Evolutionary conservation across 2,888 invertebrate species (phyloP).

Genomic region (Lordiphosa fenestrarum): DNA sequence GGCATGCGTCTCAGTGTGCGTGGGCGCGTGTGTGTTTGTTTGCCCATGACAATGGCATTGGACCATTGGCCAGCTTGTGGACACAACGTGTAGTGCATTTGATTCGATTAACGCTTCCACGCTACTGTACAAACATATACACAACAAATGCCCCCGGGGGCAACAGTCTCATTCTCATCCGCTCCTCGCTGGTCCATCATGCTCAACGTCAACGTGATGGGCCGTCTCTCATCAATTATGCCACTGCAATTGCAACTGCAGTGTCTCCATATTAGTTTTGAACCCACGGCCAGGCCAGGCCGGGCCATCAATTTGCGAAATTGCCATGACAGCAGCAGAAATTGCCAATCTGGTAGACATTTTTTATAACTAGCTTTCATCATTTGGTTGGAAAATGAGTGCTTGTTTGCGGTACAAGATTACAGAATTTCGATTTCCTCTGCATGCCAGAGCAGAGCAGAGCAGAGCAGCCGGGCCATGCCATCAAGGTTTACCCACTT

Average conservation of each 20-base stretch:
- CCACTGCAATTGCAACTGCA: slow-evolving; percentile 19
- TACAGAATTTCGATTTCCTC: slow-evolving; percentile 46
- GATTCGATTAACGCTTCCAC: slow-evolving; percentile 33
- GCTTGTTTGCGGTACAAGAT: slow-evolving; percentile 30
- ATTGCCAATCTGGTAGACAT: slow-evolving; percentile 1
- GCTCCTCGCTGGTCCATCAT: slow-evolving; percentile 1
- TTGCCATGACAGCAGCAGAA: slow-evolving; percentile 6
- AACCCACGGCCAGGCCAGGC: neutral
- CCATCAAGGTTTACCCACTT: too few relatives aligned
- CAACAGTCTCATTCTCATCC: slow-evolving; percentile 6
- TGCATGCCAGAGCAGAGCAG: too few relatives aligned
- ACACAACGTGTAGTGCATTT: slow-evolving; percentile 38
- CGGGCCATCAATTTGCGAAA: slow-evolving; percentile 42
- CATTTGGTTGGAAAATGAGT: slow-evolving; percentile 18
- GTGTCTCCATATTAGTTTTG: slow-evolving; percentile 4
- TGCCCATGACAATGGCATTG: slow-evolving; percentile 32
- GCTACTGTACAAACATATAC: neutral
- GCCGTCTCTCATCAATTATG: slow-evolving; percentile 46
- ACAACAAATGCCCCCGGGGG: neutral
- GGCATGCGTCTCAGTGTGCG: neutral
- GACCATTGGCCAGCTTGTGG: slow-evolving; percentile 20
- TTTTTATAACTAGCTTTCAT: slow-evolving; percentile 3
- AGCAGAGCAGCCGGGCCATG: neutral
- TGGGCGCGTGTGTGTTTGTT: slow-evolving; percentile 4
- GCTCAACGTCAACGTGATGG: neutral